Evolutionary conservation across 2,113 vertebrate genomes (phyloP).

Genomic region (Eretmochelys imbricata): DNA sequence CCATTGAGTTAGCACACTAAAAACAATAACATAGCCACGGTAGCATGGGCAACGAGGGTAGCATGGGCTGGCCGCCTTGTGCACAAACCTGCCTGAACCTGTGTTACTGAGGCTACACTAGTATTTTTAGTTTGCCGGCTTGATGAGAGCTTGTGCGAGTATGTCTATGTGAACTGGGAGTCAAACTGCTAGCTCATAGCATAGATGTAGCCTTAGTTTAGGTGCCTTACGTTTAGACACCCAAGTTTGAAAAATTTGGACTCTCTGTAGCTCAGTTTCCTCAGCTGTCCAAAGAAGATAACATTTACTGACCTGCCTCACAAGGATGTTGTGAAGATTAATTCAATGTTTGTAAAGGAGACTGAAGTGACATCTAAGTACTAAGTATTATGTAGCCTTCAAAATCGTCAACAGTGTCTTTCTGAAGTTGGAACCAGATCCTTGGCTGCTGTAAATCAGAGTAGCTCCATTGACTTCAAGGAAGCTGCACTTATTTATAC

Average conservation of each 20-base stretch:
- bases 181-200: no score
- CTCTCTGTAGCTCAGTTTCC: background rate
- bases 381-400: background rate
- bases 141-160: background rate
- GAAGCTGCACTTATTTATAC: background rate
- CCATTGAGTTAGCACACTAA: background rate
- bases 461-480: background rate
- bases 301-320: slow-evolving; percentile 20
- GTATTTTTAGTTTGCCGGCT: background rate
- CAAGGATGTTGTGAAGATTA: background rate
- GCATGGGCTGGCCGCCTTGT: no score
- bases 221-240: background rate
- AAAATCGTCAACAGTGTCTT: background rate
- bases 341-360: background rate
- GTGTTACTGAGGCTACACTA: background rate
- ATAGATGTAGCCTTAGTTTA: background rate
- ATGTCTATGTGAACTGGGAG: background rate
- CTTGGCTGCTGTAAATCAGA: background rate
- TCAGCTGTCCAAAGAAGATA: background rate
- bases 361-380: background rate
- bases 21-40: background rate
- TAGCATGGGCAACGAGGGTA: no score
- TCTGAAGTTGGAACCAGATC: background rate
- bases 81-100: background rate
- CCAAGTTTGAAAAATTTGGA: no score